A percentile compares a stretch with the other conserved stretches of the same genome.
Conservation (phyloP, 2,113 vertebrate genomes). For the Ptilonorhynchus violaceus region DNA sequence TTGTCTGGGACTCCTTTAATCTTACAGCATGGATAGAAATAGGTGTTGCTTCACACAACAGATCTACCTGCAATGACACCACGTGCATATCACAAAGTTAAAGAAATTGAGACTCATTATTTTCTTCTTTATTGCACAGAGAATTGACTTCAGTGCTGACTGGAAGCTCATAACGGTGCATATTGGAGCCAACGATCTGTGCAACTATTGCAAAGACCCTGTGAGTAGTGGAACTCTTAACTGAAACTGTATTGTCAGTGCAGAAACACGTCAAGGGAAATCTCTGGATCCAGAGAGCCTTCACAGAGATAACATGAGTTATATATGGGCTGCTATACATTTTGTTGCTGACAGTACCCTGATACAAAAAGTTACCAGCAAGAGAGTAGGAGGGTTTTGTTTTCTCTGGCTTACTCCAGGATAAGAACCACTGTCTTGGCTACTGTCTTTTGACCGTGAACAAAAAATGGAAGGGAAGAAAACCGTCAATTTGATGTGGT, state of each 20-base stretch:
- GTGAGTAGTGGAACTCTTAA: slow-evolving; percentile 70
- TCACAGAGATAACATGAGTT: not conserved
- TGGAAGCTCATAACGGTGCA: slow-evolving; percentile 94
- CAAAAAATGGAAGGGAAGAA: not conserved
- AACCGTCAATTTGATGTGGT: not conserved
- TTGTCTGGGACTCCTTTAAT: not conserved
- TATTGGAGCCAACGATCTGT: slow-evolving; percentile 84
- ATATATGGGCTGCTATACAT: not conserved
- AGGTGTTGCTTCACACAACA: not conserved
- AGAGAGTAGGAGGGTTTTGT: not conserved
- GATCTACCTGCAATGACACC: not conserved
- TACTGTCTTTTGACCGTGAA: not conserved
- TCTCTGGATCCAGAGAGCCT: not conserved
- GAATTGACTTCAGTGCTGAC: slow-evolving; percentile 80
- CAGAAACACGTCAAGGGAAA: not conserved
- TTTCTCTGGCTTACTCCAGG: not conserved
- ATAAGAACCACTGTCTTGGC: not conserved
- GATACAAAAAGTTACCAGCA: not conserved
- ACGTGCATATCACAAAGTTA: not conserved
- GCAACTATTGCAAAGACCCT: slow-evolving; percentile 83
- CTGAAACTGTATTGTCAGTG: not conserved
- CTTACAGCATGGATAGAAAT: not conserved
- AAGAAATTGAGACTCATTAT: not conserved
- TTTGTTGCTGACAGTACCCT: not conserved
- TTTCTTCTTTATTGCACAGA: slow-evolving; percentile 69